Percentiles rank a stretch among this genome's conserved stretches.
These are phyloP conservation scores for Tineola bisselliella DNA, from an alignment of 2,888 invertebrate species.

Conservation along the genomic window DNA sequence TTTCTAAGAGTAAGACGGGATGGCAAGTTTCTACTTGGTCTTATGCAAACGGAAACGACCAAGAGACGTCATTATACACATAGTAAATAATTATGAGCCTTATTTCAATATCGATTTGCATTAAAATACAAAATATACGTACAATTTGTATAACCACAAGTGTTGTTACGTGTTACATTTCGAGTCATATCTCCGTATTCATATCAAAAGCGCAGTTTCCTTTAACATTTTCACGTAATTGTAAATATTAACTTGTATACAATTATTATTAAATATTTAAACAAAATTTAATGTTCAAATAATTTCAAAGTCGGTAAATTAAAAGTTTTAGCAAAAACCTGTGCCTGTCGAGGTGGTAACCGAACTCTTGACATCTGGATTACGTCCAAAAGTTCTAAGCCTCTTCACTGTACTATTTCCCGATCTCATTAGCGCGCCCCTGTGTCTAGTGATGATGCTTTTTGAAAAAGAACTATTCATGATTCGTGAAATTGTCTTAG, in stretches of 20 bases:
- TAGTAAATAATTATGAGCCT: neutral
- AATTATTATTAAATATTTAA: too few species aligned
- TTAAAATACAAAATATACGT: neutral
- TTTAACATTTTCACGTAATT: neutral
- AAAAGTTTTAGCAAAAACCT: neutral
- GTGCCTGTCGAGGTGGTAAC: neutral
- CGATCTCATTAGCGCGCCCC: neutral
- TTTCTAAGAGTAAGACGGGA: constrained; percentile 8
- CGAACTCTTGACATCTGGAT: neutral
- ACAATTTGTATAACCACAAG: neutral
- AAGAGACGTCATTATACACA: neutral
- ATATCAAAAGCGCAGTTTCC: neutral
- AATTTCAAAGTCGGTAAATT: neutral
- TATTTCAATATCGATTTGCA: neutral
- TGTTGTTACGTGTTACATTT: neutral
- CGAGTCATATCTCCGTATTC: neutral
- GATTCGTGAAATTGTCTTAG: too few species aligned
- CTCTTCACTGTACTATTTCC: neutral
- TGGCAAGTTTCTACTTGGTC: constrained; percentile 6
- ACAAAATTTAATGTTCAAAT: too few species aligned
- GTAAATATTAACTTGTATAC: neutral
- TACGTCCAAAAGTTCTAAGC: neutral
- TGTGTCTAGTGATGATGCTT: neutral
- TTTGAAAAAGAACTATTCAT: too few species aligned
- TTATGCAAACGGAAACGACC: constrained; percentile 11